These are phyloP conservation scores for Trididemnum clinides DNA, from an alignment of 23 tunicate genomes.

Conservation along the genomic window DNA sequence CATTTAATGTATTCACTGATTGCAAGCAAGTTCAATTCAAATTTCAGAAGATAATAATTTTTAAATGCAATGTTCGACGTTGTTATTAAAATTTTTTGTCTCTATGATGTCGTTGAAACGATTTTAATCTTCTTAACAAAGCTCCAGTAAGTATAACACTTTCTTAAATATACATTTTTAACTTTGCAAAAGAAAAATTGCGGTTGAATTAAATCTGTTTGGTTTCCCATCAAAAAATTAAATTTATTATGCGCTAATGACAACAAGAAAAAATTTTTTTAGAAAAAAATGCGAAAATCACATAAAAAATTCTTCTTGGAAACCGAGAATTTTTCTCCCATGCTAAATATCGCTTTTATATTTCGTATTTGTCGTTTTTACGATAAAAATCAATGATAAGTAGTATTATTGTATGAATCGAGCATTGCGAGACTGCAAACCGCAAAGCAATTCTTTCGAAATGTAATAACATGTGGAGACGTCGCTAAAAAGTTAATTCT, in stretches of 20 bases:
- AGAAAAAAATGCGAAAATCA: neutral
- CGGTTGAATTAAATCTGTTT: neutral
- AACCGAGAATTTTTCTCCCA: neutral
- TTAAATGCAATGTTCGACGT: too few relatives aligned
- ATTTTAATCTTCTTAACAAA: too few relatives aligned
- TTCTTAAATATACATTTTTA: too few relatives aligned
- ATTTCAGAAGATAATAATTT: too few relatives aligned
- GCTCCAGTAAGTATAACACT: too few relatives aligned
- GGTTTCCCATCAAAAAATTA: neutral
- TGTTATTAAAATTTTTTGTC: too few relatives aligned
- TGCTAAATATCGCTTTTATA: neutral
- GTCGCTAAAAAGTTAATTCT: neutral
- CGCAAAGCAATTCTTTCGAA: neutral
- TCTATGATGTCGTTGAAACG: too few relatives aligned
- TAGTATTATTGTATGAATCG: neutral
- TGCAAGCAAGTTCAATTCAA: too few relatives aligned
- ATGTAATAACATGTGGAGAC: conserved; percentile 1
- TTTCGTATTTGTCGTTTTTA: neutral
- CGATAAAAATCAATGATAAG: neutral
- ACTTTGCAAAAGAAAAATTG: neutral
- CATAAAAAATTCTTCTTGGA: neutral
- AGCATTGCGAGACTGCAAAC: neutral
- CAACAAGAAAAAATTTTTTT: neutral
- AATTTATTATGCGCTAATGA: neutral
- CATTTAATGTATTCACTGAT: too few relatives aligned